These are phyloP conservation scores for Xanthorhoe spadicearia DNA, from an alignment of 2,888 invertebrate species.

Conservation along the genomic window DNA sequence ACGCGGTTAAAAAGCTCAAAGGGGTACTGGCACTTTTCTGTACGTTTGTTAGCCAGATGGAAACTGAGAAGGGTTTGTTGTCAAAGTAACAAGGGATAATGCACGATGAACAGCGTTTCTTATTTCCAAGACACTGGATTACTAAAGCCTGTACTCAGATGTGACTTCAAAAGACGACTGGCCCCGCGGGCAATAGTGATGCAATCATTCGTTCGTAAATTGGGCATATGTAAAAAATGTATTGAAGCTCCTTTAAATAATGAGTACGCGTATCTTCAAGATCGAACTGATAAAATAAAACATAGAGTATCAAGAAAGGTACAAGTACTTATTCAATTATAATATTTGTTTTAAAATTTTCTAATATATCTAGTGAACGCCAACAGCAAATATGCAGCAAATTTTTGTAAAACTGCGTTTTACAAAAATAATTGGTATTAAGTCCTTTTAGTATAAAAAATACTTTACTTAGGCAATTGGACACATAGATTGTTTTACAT, in stretches of 20 bases:
- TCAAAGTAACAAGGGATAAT: slow-evolving; percentile 77
- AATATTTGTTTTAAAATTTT: too few species aligned
- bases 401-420: too few species aligned
- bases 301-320: too few species aligned
- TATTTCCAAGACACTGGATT: slow-evolving; percentile 65
- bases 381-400: too few species aligned
- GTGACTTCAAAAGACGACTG: slow-evolving; percentile 52
- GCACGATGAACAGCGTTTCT: slow-evolving; percentile 59
- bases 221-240: slow-evolving; percentile 1
- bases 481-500: too few species aligned
- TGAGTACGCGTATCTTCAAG: too few species aligned
- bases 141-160: slow-evolving; percentile 46
- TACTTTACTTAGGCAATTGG: too few species aligned
- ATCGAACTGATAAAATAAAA: too few species aligned
- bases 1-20: slow-evolving; percentile 51
- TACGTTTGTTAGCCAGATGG: slow-evolving; percentile 60
- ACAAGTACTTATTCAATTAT: too few species aligned
- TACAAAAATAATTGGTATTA: too few species aligned
- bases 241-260: not conserved
- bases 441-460: too few species aligned
- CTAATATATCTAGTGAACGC: too few species aligned
- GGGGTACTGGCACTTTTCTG: slow-evolving; percentile 60
- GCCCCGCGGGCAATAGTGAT: slow-evolving; percentile 37
- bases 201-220: slow-evolving; percentile 29
- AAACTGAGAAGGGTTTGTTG: slow-evolving; percentile 74